Evolutionary conservation across 2,113 vertebrate genomes (phyloP), one percentile per base, ranked within the genome.

Genomic region (Paedocypris sp.): DNA sequence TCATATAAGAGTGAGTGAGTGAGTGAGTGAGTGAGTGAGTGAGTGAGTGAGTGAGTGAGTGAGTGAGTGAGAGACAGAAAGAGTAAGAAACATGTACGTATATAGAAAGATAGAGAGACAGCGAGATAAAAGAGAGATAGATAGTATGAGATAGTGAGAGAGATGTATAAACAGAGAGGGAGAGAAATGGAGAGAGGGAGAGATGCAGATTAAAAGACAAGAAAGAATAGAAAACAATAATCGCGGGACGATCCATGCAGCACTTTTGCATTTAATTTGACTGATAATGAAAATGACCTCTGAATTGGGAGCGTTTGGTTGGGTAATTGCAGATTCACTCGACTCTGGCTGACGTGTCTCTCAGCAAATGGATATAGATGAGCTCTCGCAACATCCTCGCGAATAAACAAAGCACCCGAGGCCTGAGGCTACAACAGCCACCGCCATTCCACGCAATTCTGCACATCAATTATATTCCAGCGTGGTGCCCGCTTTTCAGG

Each of bases 181-280:
- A n/a, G n/a, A n/a, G n/a, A n/a, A n/a, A n/a, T n/a, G n/a, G n/a
- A n/a, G n/a, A n/a, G n/a, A n/a, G n/a, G n/a, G n/a, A n/a, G n/a
- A n/a, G n/a, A n/a, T n/a, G n/a, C n/a, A n/a, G n/a, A n/a, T n/a
- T n/a, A n/a, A 20, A 38, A 45, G 9, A 28, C 23, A 10, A 28
- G 26, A 33, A 20, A 49, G 15, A 12, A 41, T 50, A 32, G 3
- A 38, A 53, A 28, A 31, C 57, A 2, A 4, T 43, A 23, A 69
- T 76, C 56, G 69, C 74, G 67, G 36, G n/a, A 73, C 69, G 77
- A 75, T 80, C 77, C 60, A 61, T 67, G n/a, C 26, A 22, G 3
- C 72, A 69, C 62, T 69, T 62, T 71, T 28, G 42, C 31, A 49
- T 77, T 75, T 77, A 82, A 80, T 72, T 73, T 76, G 72, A 66